Evolutionary conservation across 2,113 vertebrate genomes (phyloP), one percentile per base, ranked within the genome.

Genomic region (Lycocorax pyrrhopterus): DNA sequence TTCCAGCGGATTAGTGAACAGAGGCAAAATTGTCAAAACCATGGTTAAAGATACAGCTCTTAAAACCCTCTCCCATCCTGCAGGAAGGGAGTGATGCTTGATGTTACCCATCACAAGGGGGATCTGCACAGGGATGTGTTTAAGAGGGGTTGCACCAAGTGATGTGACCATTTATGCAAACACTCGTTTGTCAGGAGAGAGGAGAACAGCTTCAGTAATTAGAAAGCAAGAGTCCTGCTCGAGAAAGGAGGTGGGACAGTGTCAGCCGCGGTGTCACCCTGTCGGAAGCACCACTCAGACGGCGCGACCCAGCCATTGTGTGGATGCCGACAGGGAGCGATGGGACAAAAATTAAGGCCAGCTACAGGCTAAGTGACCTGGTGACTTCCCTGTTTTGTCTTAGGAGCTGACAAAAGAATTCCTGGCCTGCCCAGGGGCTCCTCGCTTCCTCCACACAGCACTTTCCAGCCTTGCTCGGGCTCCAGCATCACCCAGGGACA

Each of bases 341-440:
- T 43, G 64, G 83, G 92, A 89, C 32, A 80, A 67, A 92, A 93
- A 84, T 71, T 90, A 89, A 87, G 73, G 80, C 26, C 0, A 93
- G 44, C 76, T 78, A 46, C 74, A 81, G 47, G 47, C 86, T 90
- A 60, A 81, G 69, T 89, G 93, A 96, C 79, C 96, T 84, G 83
- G 82, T 60, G 68, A 95, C 90, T 94, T 97, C 88, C 93, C 93
- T 93, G 90, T 92, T 96, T 96, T 97, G 93, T 96, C 87, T 91
- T 88, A 78, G 92, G 84, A 93, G 78, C 59, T 67, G 78, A 96
- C 93, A 96, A 93, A 97, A 93, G 93, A 93, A 56, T 95, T 96
- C 90, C 93, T 93, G 90, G 76, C 56, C 68, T 89, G 82, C 83
- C 55, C 27, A 41, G 80, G 80, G 69, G 49, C 73, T 96, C 76